Conservation (phyloP, 2,113 vertebrate genomes). For the Campylorhamphus procurvoides region DNA sequence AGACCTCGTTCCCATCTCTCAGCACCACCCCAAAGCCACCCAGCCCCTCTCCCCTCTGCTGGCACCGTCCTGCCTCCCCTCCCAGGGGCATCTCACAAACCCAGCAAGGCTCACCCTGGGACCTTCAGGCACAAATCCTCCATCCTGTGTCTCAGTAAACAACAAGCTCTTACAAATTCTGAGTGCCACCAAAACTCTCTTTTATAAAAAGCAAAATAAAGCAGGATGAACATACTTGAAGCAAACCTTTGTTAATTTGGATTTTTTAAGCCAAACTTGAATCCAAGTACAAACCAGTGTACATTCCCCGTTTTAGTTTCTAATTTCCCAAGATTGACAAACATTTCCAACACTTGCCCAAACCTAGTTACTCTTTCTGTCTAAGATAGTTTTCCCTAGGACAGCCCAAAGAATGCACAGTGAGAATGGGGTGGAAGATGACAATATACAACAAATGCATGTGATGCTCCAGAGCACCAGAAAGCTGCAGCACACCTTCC, state of each 20-base stretch:
- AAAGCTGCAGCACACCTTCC: not conserved
- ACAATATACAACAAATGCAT: not conserved
- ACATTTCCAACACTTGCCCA: not conserved
- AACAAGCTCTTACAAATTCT: not conserved
- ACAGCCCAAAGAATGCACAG: not conserved
- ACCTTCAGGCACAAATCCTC: not conserved
- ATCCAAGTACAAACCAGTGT: not conserved
- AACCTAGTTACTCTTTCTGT: not conserved
- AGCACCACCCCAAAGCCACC: not conserved
- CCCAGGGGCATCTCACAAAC: not conserved
- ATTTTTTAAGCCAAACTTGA: not conserved
- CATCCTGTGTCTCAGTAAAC: not conserved
- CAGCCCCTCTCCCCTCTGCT: not conserved
- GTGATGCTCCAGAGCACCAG: not conserved
- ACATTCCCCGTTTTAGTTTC: not conserved
- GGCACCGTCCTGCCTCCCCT: not conserved
- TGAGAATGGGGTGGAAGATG: not conserved
- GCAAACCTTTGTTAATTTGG: not conserved
- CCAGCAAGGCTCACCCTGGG: fast-evolving
- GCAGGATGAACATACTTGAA: not conserved
- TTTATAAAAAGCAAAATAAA: not conserved
- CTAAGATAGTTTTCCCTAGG: not conserved
- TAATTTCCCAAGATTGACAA: not conserved
- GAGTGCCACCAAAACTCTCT: not conserved
- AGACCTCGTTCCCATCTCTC: not conserved